phyloP scores from a whole-genome alignment of 2,113 vertebrate species.

The Serinus canaria region DNA sequence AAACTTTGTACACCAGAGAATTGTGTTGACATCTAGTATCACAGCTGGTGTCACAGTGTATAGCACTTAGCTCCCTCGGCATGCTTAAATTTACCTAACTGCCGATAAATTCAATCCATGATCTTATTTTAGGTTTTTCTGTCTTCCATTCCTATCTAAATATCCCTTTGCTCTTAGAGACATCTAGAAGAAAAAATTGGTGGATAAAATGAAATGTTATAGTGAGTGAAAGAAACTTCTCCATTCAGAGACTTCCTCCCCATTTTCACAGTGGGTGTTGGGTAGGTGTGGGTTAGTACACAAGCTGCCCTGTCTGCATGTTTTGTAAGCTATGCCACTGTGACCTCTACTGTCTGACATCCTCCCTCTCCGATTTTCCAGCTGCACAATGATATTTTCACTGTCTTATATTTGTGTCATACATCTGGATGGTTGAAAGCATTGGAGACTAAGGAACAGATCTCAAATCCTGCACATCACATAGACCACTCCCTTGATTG shows the following conservation, averaged over 20 bases:
- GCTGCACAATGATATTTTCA: not conserved
- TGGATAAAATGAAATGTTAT: not conserved
- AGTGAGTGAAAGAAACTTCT: not conserved
- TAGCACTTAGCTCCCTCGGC: not conserved
- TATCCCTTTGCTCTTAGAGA: not conserved
- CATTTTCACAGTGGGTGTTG: not conserved
- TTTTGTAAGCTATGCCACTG: not conserved
- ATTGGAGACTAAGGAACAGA: not conserved
- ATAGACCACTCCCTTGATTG: not conserved
- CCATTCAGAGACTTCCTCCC: not conserved
- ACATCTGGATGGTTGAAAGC: not conserved
- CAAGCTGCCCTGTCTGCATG: not conserved
- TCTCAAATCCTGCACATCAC: not conserved
- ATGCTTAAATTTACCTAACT: not conserved
- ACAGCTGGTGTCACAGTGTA: not conserved
- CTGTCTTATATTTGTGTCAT: not conserved
- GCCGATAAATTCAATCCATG: not conserved
- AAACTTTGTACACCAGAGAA: not conserved
- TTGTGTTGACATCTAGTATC: not conserved
- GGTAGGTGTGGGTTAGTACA: not conserved
- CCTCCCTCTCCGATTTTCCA: not conserved
- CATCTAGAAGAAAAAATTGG: not conserved
- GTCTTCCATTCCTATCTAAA: not conserved
- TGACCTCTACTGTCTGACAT: not conserved
- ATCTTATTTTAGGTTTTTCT: not conserved